Conservation (phyloP, 2,888 invertebrate species). For the Bimastos eiseni region DNA sequence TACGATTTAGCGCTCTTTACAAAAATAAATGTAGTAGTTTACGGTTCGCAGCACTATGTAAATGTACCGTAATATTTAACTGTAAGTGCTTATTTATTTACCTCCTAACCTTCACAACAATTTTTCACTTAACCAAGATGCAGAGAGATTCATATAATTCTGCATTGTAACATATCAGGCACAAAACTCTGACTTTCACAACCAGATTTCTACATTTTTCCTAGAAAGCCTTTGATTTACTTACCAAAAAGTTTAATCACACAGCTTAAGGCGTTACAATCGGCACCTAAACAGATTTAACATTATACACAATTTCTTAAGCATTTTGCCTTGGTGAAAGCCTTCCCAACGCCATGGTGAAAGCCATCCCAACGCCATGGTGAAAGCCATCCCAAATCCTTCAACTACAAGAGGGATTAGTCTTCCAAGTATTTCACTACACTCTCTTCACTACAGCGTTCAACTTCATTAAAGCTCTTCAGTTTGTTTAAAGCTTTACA, state of each 20-base stretch:
- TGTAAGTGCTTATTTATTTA: no score
- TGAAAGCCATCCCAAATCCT: no score
- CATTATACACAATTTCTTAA: not conserved
- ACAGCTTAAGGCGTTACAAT: not conserved
- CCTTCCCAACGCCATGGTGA: not conserved
- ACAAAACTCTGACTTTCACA: not conserved
- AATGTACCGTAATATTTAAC: no score
- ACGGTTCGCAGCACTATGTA: not conserved
- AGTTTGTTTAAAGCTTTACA: not conserved
- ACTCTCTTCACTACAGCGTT: not conserved
- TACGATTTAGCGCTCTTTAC: not conserved
- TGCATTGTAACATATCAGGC: not conserved
- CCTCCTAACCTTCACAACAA: no score
- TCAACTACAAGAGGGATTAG: no score
- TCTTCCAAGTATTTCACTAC: no score
- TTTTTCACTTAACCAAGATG: not conserved
- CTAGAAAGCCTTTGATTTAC: not conserved
- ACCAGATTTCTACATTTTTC: not conserved
- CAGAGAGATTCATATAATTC: not conserved
- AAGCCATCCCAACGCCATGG: no score
- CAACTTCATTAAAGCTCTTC: not conserved
- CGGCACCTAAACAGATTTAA: not conserved
- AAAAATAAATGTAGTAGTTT: not conserved
- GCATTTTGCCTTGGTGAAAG: not conserved
- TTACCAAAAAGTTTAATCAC: not conserved